Base-by-base conservation (phyloP, 2,888 invertebrate genomes). In the Ormyrus nitidulus region DNA sequence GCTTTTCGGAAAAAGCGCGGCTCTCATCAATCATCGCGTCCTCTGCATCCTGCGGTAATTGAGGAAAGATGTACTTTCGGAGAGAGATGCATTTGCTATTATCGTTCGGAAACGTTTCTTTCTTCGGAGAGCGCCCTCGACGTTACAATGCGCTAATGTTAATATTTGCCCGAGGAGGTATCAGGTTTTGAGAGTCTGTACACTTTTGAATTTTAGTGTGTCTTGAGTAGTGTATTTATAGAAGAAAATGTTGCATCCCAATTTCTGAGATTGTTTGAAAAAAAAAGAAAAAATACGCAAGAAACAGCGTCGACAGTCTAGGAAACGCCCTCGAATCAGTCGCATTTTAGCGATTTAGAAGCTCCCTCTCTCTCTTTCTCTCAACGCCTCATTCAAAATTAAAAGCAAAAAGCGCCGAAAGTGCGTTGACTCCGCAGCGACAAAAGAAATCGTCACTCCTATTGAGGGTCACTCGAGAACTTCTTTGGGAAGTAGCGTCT, bases 1-100 rank as follows among this genome's bases (percentile, higher is more conserved):
- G 34, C 3, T 34, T 61, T 80, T 77, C 73, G 65, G 74, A 74
- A 68, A 73, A 53, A 80, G 34, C 9, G 9, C 56, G n/a, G 74
- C 58, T 51, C 48, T 78, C 79, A 79, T 81, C 73, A 73, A 81
- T 81, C 79, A 81, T 78, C 19, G 54, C 44, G 53, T 62, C 56
- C 58, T 58, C 58, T 49, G 71, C 56, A 62, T 66, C 71, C 62
- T 10, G 48, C 69, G 65, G 70, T 81, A 81, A 81, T 79, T 77
- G 79, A 77, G 77, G 59, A 70, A 81, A 74, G 77, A 65, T 79
- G 53, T 64, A 79, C 51, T 79, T 71, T 77, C 65, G 48, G n/a
- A 19, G 1, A 19, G 49, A 75, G 66, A 75, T 74, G 59, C 73
- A 71, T 78, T 78, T 49, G 19, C 54, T 48, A 73, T 68, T 56